Conservation (phyloP, 2,888 invertebrate species). For the Andrena bicolor region DNA sequence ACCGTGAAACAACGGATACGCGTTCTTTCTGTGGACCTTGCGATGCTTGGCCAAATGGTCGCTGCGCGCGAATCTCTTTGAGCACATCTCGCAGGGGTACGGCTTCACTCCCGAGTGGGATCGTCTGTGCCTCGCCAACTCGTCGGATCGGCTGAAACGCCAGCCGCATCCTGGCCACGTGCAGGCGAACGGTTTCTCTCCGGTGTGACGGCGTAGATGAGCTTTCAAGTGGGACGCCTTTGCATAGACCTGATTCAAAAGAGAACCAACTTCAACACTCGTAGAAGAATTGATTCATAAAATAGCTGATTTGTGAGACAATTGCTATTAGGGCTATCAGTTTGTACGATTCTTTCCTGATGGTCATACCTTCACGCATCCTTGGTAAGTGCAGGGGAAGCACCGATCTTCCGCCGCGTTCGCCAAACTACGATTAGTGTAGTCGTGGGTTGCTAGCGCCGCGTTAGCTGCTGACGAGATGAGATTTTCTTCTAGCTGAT, state of each 20-base stretch:
- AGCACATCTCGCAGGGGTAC: slow-evolving; percentile 94
- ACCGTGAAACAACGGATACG: slow-evolving; percentile 79
- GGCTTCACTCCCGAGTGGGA: slow-evolving; percentile 99
- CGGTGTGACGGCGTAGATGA: slow-evolving; percentile 93
- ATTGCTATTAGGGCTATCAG: too few species aligned
- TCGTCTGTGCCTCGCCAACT: slow-evolving; percentile 95
- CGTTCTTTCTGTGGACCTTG: slow-evolving; percentile 91
- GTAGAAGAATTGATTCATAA: neutral
- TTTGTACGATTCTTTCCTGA: too few species aligned
- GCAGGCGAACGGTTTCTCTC: slow-evolving; percentile 91
- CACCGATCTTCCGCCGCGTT: slow-evolving; percentile 82
- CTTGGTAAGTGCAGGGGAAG: slow-evolving; percentile 84
- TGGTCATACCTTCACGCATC: slow-evolving; percentile 80
- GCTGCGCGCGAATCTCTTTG: slow-evolving; percentile 95
- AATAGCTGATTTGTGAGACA: neutral
- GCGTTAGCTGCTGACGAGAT: slow-evolving; percentile 80
- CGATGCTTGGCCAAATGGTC: slow-evolving; percentile 97
- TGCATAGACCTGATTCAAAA: slow-evolving; percentile 90
- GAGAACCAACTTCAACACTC: neutral
- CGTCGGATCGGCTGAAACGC: slow-evolving; percentile 97
- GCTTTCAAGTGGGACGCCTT: slow-evolving; percentile 96
- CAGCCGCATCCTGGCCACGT: slow-evolving; percentile 94
- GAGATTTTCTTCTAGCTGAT: slow-evolving; percentile 76
- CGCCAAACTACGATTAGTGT: slow-evolving; percentile 81
- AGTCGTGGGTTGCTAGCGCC: slow-evolving; percentile 84